Evolutionary conservation across 2,113 vertebrate species (phyloP), one percentile per base, ranked within the genome.

Genomic region (Psilopogon haemacephalus): DNA sequence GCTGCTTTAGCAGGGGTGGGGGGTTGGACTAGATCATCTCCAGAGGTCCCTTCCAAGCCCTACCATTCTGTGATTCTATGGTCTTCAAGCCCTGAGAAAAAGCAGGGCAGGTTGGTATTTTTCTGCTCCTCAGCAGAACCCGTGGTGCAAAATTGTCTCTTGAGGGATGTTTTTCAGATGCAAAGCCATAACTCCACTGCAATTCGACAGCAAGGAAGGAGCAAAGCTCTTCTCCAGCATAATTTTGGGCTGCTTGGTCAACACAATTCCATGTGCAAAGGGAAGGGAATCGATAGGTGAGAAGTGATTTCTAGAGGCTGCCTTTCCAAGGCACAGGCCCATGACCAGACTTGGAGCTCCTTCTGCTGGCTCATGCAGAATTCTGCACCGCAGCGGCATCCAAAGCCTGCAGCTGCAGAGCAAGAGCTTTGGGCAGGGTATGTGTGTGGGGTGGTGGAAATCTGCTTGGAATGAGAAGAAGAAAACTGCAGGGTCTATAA

Each of bases 311-410:
- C 33, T 46, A 65, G 89, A 42, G 77, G 42, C 63, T 12, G 87
- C 74, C 59, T 69, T 59, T 30, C 42, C 42, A 5, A 63, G 78
- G 87, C 40, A 2, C 24, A 6, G 10, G 78, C 24, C 92, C 24
- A 18, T 15, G 95, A 30, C 75, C 93, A 80, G 96, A 58, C 89
- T 42, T 91, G 93, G 95, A 96, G 96, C 96, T 96, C 96, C 96
- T 96, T 96, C 96, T 96, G 96, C 96, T 96, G 96, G 96, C 27
- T 80, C 12, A 30, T 33, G 81, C 64, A 37, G 76, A 56, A 20
- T 79, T 94, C 68, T 96, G 87, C 96, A 95, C 88, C 8, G 55
- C 10, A 35, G 71, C 89, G 69, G 81, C 62, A 23, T 0, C 8
- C 1, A 32, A 37, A 38, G 75, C 80, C 84, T 93, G 91, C 93